These are phyloP conservation scores for Diadophis punctatus DNA, from an alignment of 2,113 vertebrate genomes.

Conservation along the genomic window DNA sequence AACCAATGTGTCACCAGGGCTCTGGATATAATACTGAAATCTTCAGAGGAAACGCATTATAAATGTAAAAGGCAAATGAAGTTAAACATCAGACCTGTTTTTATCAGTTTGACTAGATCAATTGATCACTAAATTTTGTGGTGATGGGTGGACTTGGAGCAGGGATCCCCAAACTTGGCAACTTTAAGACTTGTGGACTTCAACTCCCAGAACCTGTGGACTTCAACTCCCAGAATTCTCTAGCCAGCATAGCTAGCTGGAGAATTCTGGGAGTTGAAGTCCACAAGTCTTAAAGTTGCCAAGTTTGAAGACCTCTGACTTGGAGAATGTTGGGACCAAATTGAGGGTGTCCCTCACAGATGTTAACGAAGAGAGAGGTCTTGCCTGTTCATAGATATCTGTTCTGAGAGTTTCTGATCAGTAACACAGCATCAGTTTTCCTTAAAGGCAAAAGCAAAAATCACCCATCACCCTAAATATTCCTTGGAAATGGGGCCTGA, in stretches of 20 bases:
- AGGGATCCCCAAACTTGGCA: too few species aligned
- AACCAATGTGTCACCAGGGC: neutral
- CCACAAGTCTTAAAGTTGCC: too few species aligned
- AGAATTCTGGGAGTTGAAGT: too few species aligned
- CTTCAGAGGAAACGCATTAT: neutral
- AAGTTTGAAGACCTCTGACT: too few species aligned
- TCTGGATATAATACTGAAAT: neutral
- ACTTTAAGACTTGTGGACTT: too few species aligned
- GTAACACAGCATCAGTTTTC: neutral
- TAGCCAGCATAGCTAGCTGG: too few species aligned
- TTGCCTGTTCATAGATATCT: neutral
- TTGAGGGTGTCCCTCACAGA: neutral
- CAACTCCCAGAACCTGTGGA: too few species aligned
- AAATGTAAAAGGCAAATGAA: neutral
- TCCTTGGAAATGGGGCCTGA: neutral
- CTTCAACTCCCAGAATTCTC: too few species aligned
- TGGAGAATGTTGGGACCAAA: neutral
- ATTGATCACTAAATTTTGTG: neutral
- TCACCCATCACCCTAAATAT: neutral
- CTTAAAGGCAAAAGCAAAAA: neutral
- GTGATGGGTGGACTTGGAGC: neutral
- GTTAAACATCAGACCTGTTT: neutral
- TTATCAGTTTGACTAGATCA: neutral
- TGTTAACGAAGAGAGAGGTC: neutral
- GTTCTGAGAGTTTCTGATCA: neutral